Base-by-base conservation (phyloP, 2,797 vertebrate species). In the Myotis myotis region DNA sequence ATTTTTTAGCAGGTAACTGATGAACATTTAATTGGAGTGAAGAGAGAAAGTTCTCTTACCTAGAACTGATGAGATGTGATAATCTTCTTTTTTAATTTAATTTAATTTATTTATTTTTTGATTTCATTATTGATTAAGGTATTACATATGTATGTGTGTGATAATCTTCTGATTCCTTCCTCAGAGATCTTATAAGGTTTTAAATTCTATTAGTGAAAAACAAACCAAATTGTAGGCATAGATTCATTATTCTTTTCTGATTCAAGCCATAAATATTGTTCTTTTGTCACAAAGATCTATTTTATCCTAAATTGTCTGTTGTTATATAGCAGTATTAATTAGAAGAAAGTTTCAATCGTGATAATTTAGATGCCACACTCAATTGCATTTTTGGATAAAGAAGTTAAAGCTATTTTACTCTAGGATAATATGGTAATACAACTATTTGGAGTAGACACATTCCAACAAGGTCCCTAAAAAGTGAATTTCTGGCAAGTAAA, bases 231-330 rank as follows among this genome's bases (percentile, higher is more conserved):
- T 33, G 8, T 81, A 82, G 49, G 68, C 25, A 82, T 23, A 82
- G 30, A 75, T 75, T 86, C 41, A 91, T 94, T 93, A 66, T 87
- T 75, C 8, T 94, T 38, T 85, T 89, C 53, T 93, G 75, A 94
- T 16, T 95, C 62, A 74, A 92, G 82, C 53, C 36, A 78, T 85
- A 51, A 82, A 53, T 84, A 44, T 74, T 51, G 38, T 55, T 87
- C 6, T 74, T 90, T 83, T 81, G 62, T 88, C 49, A 60, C 33
- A 92, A 82, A 94, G 78, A 33, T 82, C 16, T 75, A 66, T 90
- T 84, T 94, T 25, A 92, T 90, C 47, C 55, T 87, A 82, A 76
- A 78, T 71, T 94, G 60, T 23, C 66, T 66, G 53, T 30, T 85
- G 33, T 91, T 71, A n/a, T 55, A n/a, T 84, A 76, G 12, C 87